Evolutionary conservation across 2,888 invertebrate species (phyloP).

Genomic region (Baccha elongata): DNA sequence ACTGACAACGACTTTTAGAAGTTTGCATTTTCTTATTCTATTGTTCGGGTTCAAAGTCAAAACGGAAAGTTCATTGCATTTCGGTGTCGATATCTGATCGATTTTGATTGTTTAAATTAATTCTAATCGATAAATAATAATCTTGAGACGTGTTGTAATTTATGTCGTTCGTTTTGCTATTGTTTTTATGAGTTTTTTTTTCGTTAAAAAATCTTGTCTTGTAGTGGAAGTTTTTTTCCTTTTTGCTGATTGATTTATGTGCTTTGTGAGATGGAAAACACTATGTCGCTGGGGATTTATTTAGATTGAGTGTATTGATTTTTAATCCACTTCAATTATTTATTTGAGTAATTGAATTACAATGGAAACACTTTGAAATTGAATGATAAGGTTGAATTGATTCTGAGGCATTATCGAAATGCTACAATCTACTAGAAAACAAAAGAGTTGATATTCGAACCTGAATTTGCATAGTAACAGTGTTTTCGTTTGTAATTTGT

Average conservation of each 20-base stretch:
- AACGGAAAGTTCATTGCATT: slow-evolving; percentile 70
- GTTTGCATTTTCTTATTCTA: slow-evolving; percentile 47
- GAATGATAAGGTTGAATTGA: slow-evolving; percentile 18
- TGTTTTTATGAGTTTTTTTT: slow-evolving; percentile 25
- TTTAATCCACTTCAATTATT: slow-evolving; percentile 39
- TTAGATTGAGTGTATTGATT: slow-evolving; percentile 68
- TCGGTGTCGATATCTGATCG: slow-evolving; percentile 73
- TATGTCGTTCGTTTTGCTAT: slow-evolving; percentile 53
- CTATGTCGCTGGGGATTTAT: slow-evolving; percentile 69
- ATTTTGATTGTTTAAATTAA: slow-evolving; percentile 73
- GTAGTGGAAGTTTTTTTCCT: slow-evolving; percentile 1
- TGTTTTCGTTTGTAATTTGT: neutral
- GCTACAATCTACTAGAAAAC: neutral
- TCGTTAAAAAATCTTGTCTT: slow-evolving; percentile 8
- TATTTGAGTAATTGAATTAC: slow-evolving; percentile 50
- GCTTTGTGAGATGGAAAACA: slow-evolving; percentile 64
- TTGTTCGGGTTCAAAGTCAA: slow-evolving; percentile 63
- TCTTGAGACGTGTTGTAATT: slow-evolving; percentile 67
- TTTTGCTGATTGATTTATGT: slow-evolving; percentile 67
- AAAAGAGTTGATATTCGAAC: slow-evolving; percentile 35
- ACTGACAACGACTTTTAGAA: slow-evolving; percentile 54
- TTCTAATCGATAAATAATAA: slow-evolving; percentile 73
- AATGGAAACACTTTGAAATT: slow-evolving; percentile 38
- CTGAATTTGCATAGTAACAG: neutral
- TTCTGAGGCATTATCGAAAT: neutral